Percentiles rank a stretch among this genome's conserved stretches.
Conservation (phyloP, 1,140 invertebrate species). For the Drosophila eugracilis region DNA sequence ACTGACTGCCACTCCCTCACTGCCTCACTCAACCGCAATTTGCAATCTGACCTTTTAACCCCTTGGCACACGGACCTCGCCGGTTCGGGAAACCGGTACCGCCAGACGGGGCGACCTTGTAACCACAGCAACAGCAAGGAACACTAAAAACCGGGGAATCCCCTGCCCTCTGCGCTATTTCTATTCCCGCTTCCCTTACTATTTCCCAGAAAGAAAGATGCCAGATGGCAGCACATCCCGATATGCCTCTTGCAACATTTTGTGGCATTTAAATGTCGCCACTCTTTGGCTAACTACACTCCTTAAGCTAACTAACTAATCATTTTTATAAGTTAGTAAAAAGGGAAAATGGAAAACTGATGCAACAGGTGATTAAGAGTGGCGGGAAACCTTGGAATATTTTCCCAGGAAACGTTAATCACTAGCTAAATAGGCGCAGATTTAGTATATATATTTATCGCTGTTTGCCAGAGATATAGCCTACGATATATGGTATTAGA, state of each 20-base stretch:
- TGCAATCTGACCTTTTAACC: constrained; percentile 82
- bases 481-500: no score
- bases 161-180: no score
- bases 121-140: constrained; percentile 71
- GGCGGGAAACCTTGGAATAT: no score
- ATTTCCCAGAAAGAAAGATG: constrained; percentile 1
- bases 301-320: no score
- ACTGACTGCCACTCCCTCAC: constrained; percentile 28
- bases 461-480: neutral
- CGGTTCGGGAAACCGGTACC: neutral
- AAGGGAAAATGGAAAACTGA: no score
- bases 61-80: constrained; percentile 26
- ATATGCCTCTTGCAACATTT: constrained; percentile 8
- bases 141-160: constrained; percentile 7
- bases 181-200: no score
- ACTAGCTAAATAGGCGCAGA: no score
- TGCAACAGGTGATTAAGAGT: no score
- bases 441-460: no score
- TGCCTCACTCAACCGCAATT: constrained; percentile 41
- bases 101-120: constrained; percentile 62
- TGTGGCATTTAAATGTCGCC: constrained; percentile 43
- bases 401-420: no score
- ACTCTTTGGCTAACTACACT: neutral
- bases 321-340: no score
- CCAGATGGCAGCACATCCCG: constrained; percentile 4